Evolutionary conservation across 2,113 vertebrate species (phyloP), one percentile per base, ranked within the genome.

Genomic region (Stigmatopora nigra): DNA sequence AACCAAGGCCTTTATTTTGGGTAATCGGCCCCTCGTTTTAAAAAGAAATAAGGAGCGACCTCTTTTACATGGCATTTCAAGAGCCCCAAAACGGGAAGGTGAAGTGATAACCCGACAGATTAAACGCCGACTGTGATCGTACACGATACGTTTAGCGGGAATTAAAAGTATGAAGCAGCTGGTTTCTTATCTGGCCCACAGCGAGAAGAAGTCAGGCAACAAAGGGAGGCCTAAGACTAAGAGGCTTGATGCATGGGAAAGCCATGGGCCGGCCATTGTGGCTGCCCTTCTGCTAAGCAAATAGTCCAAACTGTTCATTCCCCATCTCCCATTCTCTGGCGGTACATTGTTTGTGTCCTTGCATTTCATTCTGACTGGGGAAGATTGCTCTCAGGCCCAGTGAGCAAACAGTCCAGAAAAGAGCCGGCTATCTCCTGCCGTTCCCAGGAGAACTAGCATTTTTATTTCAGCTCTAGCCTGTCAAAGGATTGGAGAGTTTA

Each of bases 301-400:
- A 99, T 98, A 99, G 94, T 96, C 94, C 96, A 99, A 96, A 99
- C 97, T 99, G 97, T 96, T 95, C 96, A 93, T 95, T 97, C 96
- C 96, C 93, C 93, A 92, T 96, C 93, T 95, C 91, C 96, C 91
- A 96, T 99, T 99, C 97, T 99, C 95, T 97, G 91, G 89, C 82
- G 92, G 95, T 92, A 95, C 94, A 93, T 94, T 96, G 97, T 98
- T 95, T 99, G 96, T 98, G 96, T 93, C 95, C 94, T 95, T 96
- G 97, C 97, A 99, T 99, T 98, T 98, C 95, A 98, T 98, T 97
- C 94, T 91, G 94, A 89, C 88, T 90, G 82, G 93, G 93, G 93
- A 95, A 97, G 94, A 97, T 95, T 95, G 96, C 95, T 97, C 95
- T 92, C 94, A 93, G 95, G 95, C 94, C 94, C 94, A 93, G 91